A percentile compares a stretch with the other conserved stretches of the same genome.
Conservation (phyloP, 37 sponge, comb jelly and placozoan species). For the Agelas oroides region DNA sequence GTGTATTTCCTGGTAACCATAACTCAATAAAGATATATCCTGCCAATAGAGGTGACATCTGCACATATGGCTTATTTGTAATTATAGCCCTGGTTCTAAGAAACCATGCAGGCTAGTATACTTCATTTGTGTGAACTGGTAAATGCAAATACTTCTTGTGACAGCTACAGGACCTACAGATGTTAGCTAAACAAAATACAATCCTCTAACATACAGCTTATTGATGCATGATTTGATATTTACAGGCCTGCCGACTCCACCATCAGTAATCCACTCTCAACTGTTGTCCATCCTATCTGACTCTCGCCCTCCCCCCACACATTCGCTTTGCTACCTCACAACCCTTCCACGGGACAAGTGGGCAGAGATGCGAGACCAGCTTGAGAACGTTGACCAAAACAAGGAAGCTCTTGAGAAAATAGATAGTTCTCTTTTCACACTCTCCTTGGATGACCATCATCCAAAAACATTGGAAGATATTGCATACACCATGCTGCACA, state of each 20-base stretch:
- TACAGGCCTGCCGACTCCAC: conserved; percentile 40
- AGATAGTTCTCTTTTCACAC: conserved; percentile 76
- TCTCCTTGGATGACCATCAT: conserved; percentile 81
- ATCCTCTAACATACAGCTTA: background rate
- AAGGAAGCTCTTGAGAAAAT: conserved; percentile 64
- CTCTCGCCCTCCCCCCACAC: conserved; percentile 13
- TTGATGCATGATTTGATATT: too few species aligned
- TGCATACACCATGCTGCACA: conserved; percentile 65
- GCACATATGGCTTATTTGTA: too few species aligned
- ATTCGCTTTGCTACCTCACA: conserved; percentile 59
- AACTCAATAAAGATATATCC: too few species aligned
- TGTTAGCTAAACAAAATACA: too few species aligned
- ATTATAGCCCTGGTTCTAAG: too few species aligned
- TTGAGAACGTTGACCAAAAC: conserved; percentile 37
- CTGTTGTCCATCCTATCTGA: conserved; percentile 57
- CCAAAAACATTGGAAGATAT: conserved; percentile 34
- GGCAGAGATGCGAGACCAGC: conserved; percentile 64
- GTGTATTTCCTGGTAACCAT: too few species aligned
- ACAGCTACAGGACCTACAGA: too few species aligned
- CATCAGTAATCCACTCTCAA: conserved; percentile 26
- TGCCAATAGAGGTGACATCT: too few species aligned
- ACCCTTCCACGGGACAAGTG: conserved; percentile 66
- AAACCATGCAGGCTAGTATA: too few species aligned
- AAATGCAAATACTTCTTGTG: too few species aligned
- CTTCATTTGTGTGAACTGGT: too few species aligned